Percentiles rank a stretch among this genome's conserved stretches.
Conservation (phyloP, 2,113 vertebrate species). For the Salminus brasiliensis region DNA sequence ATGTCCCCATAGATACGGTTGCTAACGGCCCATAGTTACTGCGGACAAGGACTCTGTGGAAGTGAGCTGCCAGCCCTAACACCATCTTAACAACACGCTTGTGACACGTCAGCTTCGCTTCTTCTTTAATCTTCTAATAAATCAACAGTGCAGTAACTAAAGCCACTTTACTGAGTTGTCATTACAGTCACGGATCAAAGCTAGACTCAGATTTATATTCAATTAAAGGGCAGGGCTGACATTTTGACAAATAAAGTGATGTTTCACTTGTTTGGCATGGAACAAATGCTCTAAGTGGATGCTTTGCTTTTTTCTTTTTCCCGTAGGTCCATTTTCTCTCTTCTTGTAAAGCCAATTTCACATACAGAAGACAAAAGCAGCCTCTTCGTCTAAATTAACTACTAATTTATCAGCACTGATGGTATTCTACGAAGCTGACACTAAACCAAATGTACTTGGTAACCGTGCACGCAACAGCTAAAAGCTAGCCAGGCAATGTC, state of each 20-base stretch:
- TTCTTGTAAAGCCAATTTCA: not conserved
- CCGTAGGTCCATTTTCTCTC: not conserved
- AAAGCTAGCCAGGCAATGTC: not conserved
- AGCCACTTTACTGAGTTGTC: not conserved
- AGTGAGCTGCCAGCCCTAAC: constrained; percentile 26
- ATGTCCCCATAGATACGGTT: constrained; percentile 51
- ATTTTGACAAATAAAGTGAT: not conserved
- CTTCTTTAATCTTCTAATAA: not conserved
- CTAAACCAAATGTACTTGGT: not conserved
- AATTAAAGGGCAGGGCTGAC: not conserved
- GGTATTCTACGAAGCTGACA: not conserved
- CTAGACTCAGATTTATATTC: not conserved
- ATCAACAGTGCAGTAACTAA: not conserved
- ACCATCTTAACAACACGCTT: constrained; percentile 1
- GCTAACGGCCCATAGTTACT: constrained; percentile 44
- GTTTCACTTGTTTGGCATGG: not conserved
- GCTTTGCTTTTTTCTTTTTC: not conserved
- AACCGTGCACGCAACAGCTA: not conserved
- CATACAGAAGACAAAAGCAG: not conserved
- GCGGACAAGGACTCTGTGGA: constrained; percentile 22
- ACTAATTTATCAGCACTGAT: not conserved
- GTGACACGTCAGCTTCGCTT: not conserved
- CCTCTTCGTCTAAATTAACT: not conserved
- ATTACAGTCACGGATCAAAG: not conserved
- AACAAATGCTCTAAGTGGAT: not conserved